phyloP scores from a whole-genome alignment of 2,113 vertebrate species.

The Podiceps cristatus region DNA sequence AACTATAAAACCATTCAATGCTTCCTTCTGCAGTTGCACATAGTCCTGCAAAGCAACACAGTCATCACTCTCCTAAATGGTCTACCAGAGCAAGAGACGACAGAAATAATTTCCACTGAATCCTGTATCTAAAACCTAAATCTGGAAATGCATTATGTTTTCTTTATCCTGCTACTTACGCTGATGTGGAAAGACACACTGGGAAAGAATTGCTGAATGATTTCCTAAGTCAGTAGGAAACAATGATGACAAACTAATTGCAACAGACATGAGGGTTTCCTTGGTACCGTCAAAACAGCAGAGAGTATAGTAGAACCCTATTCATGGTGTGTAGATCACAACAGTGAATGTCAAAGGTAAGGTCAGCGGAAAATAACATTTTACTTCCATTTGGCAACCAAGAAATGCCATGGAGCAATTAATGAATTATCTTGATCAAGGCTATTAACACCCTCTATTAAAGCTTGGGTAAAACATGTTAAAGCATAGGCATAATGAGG shows the following conservation, averaged over 20 bases:
- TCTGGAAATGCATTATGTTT: background rate
- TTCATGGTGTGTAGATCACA: background rate
- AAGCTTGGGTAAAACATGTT: background rate
- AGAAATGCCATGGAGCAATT: background rate
- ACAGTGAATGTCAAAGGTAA: background rate
- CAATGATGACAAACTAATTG: background rate
- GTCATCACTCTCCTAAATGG: background rate
- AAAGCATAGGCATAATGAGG: background rate
- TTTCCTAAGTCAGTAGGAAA: background rate
- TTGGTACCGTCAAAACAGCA: fast-evolving
- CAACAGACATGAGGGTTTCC: background rate
- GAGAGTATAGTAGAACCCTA: background rate
- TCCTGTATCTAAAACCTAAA: background rate
- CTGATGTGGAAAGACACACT: background rate
- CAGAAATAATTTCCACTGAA: background rate
- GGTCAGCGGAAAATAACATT: background rate
- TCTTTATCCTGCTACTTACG: background rate
- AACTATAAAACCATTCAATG: background rate
- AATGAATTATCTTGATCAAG: background rate
- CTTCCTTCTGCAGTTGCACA: background rate
- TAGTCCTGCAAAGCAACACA: background rate
- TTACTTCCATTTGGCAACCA: background rate
- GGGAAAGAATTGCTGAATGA: background rate
- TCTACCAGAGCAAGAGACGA: background rate
- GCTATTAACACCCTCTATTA: background rate